Base-by-base conservation (phyloP, 1,140 invertebrate species). In the Chironomus striatipennis region DNA sequence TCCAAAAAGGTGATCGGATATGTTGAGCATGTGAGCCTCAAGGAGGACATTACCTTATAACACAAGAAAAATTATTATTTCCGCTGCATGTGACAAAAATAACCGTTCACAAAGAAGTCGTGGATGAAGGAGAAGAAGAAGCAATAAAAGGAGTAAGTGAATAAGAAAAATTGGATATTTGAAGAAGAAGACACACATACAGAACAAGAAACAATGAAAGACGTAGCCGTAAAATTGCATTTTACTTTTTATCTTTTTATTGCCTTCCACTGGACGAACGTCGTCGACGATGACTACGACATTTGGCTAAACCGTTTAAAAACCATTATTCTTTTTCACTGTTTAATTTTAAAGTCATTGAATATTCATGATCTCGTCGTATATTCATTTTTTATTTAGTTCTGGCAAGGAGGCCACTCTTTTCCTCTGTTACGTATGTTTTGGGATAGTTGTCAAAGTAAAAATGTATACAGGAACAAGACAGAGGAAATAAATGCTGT, bases 301-400 rank as follows among this genome's bases (percentile, higher is more conserved):
- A 70, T 70, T 70, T 70, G 65, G 65, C 65, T 70, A 70, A 70
- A 70, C 65, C 65, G 65, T 70, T 70, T 70, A 70, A 70, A 57
- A 57, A n/a, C 47, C 47, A 57, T 57, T 57, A 57, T 70, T 20
- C 65, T 70, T 70, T 70, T 70, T 21, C 65, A 70, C 65, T 70
- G 20, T 18, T 70, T 70, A 70, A 70, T 70, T 70, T 70, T 70
- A 70, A 70, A 70, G n/a, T 70, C 65, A 70, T 70, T 70, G 65
- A 70, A 70, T 70, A 70, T 70, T 70, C 65, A 70, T 70, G 65
- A 70, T 70, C 20, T 21, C 64, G 24, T 34, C 24, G 24, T 34
- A 34, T 34, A 34, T 34, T 67, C 18, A 12, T 20, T 20, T 70
- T 57, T 57, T 57, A 5, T 57, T 7, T 12, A 57, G 24, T 34